Evolutionary conservation across 2,888 invertebrate genomes (phyloP), one percentile per base, ranked within the genome.

Genomic region (Tolmerus cingulatus): DNA sequence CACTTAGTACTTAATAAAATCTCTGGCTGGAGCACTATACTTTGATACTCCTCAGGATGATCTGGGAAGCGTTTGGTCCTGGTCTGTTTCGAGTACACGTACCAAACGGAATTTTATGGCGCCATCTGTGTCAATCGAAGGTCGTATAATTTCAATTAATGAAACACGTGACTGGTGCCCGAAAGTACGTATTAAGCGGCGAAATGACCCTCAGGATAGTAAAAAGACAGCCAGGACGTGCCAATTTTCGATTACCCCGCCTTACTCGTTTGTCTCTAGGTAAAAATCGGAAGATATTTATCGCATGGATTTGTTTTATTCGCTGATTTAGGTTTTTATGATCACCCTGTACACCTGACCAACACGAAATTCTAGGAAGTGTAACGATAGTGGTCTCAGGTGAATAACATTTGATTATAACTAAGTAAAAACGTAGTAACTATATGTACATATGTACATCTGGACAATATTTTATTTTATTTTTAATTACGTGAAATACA

Each of bases 61-160:
- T 66, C 66, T 66, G 66, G 66, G 66, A 79, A 79, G 30, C 51
- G 57, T 34, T 82, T 34, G 7, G 81, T 66, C 23, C 27, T 27
- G 55, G 16, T 8, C 23, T 23, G 27, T 30, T 74, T 46, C 74
- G 27, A 85, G 74, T 85, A 74, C 85, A 85, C 85, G 85, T 85
- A 74, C 85, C 74, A 30, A 85, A 37, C 27, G 85, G 30, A 85
- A 82, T 88, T 88, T 88, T 86, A 87, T 87, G 78, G 85, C 76
- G 74, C 88, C 88, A 88, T 88, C 84, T 88, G 88, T 87, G 87
- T 87, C 88, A 88, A 88, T 88, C 88, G 88, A 88, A 88, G 88
- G 85, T 88, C 88, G 88, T 88, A 87, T 88, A 88, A 78, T 88
- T 88, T 88, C 88, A 88, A 88, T 88, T 88, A 88, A 88, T 88